A percentile compares a stretch with the other conserved stretches of the same genome.
Conservation (phyloP, 2,888 invertebrate genomes). For the Argyresthia albistria region DNA sequence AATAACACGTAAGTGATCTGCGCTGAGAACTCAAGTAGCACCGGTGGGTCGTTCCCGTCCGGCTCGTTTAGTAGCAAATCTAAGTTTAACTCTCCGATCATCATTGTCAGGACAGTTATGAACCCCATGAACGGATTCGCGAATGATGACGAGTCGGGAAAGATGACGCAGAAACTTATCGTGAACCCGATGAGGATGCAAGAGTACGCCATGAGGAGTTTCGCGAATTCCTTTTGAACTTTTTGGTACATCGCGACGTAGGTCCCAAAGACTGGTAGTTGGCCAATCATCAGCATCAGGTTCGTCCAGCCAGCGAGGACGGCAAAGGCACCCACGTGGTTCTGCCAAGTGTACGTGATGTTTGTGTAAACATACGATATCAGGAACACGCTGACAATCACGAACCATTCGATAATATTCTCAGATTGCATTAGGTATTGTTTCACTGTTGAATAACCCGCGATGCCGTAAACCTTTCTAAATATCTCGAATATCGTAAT, state of each 20-base stretch:
- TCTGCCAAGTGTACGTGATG: constrained; percentile 84
- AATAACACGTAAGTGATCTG: constrained; percentile 87
- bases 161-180: constrained; percentile 90
- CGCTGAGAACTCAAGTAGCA: constrained; percentile 84
- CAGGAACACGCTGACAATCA: constrained; percentile 86
- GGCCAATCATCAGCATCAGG: constrained; percentile 92
- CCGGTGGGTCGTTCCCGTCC: constrained; percentile 83
- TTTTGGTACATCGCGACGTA: constrained; percentile 94
- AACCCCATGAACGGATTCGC: constrained; percentile 89
- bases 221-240: constrained; percentile 89
- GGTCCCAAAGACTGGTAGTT: constrained; percentile 88
- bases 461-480: constrained; percentile 85
- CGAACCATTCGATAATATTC: constrained; percentile 91
- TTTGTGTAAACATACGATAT: constrained; percentile 88
- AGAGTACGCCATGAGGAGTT: constrained; percentile 87
- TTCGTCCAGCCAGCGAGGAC: constrained; percentile 91
- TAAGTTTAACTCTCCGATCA: constrained; percentile 89
- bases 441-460: constrained; percentile 85
- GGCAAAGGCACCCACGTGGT: constrained; percentile 89
- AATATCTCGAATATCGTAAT: constrained; percentile 86
- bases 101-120: constrained; percentile 89
- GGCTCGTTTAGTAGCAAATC: constrained; percentile 82
- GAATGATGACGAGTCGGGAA: constrained; percentile 86
- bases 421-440: constrained; percentile 88
- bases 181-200: constrained; percentile 90